Base-by-base conservation (phyloP, 2,888 invertebrate species). In the Atethmia centrago region DNA sequence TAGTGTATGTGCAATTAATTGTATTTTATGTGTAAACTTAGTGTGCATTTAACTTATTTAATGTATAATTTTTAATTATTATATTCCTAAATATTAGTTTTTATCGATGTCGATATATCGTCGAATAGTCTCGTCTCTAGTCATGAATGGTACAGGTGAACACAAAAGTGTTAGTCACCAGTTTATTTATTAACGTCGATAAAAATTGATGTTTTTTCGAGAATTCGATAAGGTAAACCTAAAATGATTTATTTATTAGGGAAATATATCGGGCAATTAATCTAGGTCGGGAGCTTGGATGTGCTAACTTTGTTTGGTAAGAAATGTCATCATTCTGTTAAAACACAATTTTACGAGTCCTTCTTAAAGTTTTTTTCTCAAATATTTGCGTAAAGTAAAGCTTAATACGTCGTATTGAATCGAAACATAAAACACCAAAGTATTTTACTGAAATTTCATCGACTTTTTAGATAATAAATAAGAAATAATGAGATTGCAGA, bases 401-500 rank as follows among this genome's bases (percentile, higher is more conserved):
- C 84, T 83, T 86, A 68, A 86, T 87, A 88, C 87, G 90, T 91
- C 91, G 91, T 92, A 87, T 90, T 91, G 92, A 91, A 95, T 94
- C 94, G 95, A 95, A 96, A 96, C 95, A 94, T 93, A 84, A 93
- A 96, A 95, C 96, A 96, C 96, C 96, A 96, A 96, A 89, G 89
- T 94, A 91, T 94, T 94, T 94, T 92, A 94, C 92, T 93, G 90
- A 93, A 90, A 94, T 94, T 92, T 94, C 95, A 95, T 95, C 96
- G 96, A 96, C 95, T 96, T 94, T 94, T 95, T 96, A 96, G 95
- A 94, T 95, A 95, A 95, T 95, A 95, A 94, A 94, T 95, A 94
- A 93, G 92, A 90, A 94, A 91, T 89, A 85, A 76, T 77, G 78
- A 91, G 91, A 85, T 83, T 85, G 84, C 84, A 85, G 61, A 83